phyloP scores from a whole-genome alignment of 2,797 vertebrate species.

The Naso thynnoides region DNA sequence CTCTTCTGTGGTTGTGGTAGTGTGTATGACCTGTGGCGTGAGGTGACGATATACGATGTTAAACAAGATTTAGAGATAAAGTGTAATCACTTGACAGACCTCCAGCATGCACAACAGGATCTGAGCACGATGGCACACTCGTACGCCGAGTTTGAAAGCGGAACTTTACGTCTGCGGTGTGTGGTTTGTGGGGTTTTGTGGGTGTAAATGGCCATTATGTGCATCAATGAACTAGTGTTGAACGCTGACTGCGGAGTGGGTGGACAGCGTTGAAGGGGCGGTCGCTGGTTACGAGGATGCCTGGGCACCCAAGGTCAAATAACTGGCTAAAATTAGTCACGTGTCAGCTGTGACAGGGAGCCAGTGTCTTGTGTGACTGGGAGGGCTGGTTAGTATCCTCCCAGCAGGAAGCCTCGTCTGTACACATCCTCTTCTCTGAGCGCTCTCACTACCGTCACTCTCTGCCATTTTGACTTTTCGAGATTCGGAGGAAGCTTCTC shows the following conservation, averaged over 20 bases:
- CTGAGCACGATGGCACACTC: background rate
- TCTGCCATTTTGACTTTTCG: background rate
- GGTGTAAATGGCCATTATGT: slow-evolving; percentile 14
- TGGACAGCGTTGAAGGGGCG: background rate
- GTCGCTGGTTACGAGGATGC: slow-evolving; percentile 46
- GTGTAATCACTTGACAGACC: background rate
- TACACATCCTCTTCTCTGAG: slow-evolving; percentile 2
- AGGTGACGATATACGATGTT: background rate
- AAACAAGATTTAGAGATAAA: background rate
- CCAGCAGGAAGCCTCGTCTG: slow-evolving; percentile 35
- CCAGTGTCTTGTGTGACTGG: slow-evolving; percentile 31
- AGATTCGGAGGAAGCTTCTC: background rate
- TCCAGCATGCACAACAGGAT: background rate
- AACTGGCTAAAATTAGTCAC: slow-evolving; percentile 65
- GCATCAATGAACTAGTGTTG: slow-evolving; percentile 12
- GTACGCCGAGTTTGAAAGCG: background rate
- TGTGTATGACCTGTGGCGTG: background rate
- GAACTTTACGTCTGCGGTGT: background rate
- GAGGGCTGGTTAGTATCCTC: slow-evolving; percentile 20
- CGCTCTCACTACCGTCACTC: background rate
- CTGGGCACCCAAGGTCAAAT: slow-evolving; percentile 62
- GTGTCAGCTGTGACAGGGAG: slow-evolving; percentile 60
- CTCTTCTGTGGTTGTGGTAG: too few relatives aligned
- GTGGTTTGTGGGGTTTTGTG: background rate
- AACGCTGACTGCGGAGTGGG: background rate